Evolutionary conservation across 23 tunicate genomes (phyloP), one percentile per base, ranked within the genome.

Genomic region (Pegea sp.): DNA sequence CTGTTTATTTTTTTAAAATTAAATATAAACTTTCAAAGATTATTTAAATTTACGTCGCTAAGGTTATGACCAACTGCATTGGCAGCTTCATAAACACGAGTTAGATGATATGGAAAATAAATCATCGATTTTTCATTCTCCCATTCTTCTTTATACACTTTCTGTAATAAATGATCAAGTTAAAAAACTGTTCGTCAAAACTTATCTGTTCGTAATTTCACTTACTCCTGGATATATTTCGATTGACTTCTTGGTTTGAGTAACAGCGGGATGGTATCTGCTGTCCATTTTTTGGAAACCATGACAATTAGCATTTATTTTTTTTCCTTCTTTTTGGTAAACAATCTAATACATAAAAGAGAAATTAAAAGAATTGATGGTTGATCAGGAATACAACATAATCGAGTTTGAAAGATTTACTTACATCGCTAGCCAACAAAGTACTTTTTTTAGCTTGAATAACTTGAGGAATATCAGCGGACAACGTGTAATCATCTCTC

Each of bases 201-300:
- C 11, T 8, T 8, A 38, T 38, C 46, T 38, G 16, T 11, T 8
- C 16, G 16, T 38, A 38, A 38, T 38, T 8, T 13, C 0, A 32
- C 67, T 54, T 64, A 81, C 93, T 52, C 69, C 84, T 13, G 99
- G 79, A 16, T 68, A 55, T 7, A 70, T 69, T 18, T 78, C 93
- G 20, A 67, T 77, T 59, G 93, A 93, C 53, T 88, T 84, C 34
- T 65, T 69, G 57, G 78, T 73, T 63, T 74, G 99, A 43, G 72
- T 78, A 25, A 91, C 86, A 28, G 69, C 79, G 25, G 99, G 99
- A 60, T 91, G 99, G 30, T 84, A 71, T 53, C 73, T 69, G 54
- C 81, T 74, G 66, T 91, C 99, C 99, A 91, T 91, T 26, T 64
- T 91, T 53, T 78, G 93, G 57, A 91, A 91, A 33, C 99, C 99